Evolutionary conservation across 2,888 invertebrate genomes (phyloP), one percentile per base, ranked within the genome.

Genomic region (Iphiclides podalirius): DNA sequence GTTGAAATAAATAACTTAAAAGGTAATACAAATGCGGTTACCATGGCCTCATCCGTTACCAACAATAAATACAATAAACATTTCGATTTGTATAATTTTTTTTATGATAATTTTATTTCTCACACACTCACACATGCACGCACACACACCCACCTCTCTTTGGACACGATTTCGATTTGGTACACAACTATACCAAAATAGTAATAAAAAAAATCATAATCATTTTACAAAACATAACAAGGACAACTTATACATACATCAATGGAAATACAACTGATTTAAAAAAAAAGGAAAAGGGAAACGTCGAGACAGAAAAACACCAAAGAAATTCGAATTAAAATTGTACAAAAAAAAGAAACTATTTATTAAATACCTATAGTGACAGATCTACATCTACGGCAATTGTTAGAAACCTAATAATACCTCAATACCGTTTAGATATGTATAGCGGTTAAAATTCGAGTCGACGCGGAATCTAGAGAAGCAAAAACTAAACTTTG

Each of bases 81-180:
- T 34, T 66, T 64, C 54, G 58, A 60, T 60, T 59, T 64, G 54
- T 62, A 63, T 61, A 57, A 56, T 58, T 16, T 9, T 60, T 53
- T 55, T 58, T 63, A 61, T 72, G 72, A 75, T 74, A 76, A 71
- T 64, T 54, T 58, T 62, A 67, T 41, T 61, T 40, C 47, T 49
- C 43, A 53, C 49, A 28, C 35, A 38, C 11, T 33, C n/a, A 39
- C 38, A 42, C 39, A 48, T 20, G 23, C 46, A 23, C 28, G 23
- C 52, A 57, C 60, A 63, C 55, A 31, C 31, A 12, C 31, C 8
- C 12, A 31, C 63, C 63, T 73, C 66, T 84, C 86, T 86, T 86
- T 86, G 85, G 86, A 86, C 84, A 79, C 67, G 75, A 73, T 81
- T 72, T 69, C 63, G 61, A 63, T 74, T 75, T 77, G 78, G 83